phyloP scores from a whole-genome alignment of 2,888 invertebrate species.

The Anthoptus insignis region DNA sequence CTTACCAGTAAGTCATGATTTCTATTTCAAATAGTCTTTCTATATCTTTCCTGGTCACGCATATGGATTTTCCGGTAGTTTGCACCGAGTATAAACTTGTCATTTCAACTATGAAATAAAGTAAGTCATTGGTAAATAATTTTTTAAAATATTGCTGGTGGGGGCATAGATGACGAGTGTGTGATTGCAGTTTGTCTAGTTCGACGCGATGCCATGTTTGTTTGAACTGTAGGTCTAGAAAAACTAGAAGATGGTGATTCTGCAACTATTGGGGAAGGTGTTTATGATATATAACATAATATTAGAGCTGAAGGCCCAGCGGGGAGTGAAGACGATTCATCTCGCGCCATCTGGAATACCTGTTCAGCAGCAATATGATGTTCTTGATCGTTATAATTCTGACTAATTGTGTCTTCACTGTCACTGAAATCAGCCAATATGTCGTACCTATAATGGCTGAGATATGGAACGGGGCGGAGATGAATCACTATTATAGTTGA shows the following conservation, averaged over 20 bases:
- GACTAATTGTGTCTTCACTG: slow-evolving; percentile 1
- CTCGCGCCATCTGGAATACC: not conserved
- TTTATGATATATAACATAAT: slow-evolving; percentile 8
- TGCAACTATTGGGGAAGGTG: slow-evolving; percentile 14
- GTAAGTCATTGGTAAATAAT: slow-evolving; percentile 3
- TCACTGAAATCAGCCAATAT: slow-evolving; percentile 10
- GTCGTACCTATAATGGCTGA: not conserved
- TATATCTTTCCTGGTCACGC: slow-evolving; percentile 26
- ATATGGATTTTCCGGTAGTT: slow-evolving; percentile 23
- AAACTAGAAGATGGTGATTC: slow-evolving; percentile 9
- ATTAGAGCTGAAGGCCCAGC: not conserved
- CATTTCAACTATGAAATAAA: slow-evolving; percentile 6
- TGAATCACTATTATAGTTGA: slow-evolving; percentile 1
- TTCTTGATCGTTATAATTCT: slow-evolving; percentile 3
- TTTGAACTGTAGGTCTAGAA: not conserved
- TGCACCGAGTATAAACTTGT: slow-evolving; percentile 20
- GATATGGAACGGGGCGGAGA: slow-evolving; percentile 11
- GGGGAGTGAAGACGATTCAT: slow-evolving; percentile 1
- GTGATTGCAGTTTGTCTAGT: slow-evolving; percentile 16
- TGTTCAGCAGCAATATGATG: not conserved
- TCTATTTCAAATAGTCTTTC: slow-evolving; percentile 25
- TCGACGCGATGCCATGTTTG: slow-evolving; percentile 10
- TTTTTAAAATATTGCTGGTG: slow-evolving; percentile 1
- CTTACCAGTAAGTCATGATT: slow-evolving; percentile 28
- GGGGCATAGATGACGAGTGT: slow-evolving; percentile 6